Evolutionary conservation across 1,140 invertebrate species (phyloP), one percentile per base, ranked within the genome.

Genomic region (Aphaenogaster rudis): DNA sequence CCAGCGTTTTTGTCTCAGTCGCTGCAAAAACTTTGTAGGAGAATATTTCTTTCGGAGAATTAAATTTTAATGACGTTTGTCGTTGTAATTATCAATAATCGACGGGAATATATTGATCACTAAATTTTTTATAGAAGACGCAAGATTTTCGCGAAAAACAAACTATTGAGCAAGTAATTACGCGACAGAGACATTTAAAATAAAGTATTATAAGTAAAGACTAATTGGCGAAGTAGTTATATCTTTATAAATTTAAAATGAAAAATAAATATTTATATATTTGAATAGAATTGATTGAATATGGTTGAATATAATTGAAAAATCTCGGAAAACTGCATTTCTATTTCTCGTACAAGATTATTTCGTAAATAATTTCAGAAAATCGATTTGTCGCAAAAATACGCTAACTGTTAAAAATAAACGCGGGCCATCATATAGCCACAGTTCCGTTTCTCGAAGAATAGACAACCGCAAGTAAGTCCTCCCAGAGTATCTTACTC

Each of bases 401-500:
- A 79, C 64, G 9, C 28, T 33, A 36, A 28, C 15, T 33, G 13
- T 81, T 71, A 81, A 71, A 71, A 81, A 71, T 71, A 59, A 13
- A 81, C n/a, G 21, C n/a, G 21, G 21, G 17, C 11, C 45, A 5
- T 36, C 13, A 42, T 13, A 39, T 48, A 17, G 42, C 0, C 33
- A 52, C 33, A 11, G 28, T 50, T 28, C 39, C 21, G 52, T 21
- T 76, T 74, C 21, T 77, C 57, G 39, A 48, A 74, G 54, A 74
- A 36, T 45, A 71, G 36, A 81, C 64, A 9, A 81, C 39, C 59
- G 57, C 42, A 74, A 74, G 42, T 61, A 74, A 84, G 76, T 39
- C 69, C 54, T 48, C 52, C 13, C 2, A 36, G 8, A 42, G 13
- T 74, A 59, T 3, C 28, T 42, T 15, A 15, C 9, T 39, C 66